Evolutionary conservation across 2,113 vertebrate species (phyloP).

Genomic region (Erinaceus europaeus): DNA sequence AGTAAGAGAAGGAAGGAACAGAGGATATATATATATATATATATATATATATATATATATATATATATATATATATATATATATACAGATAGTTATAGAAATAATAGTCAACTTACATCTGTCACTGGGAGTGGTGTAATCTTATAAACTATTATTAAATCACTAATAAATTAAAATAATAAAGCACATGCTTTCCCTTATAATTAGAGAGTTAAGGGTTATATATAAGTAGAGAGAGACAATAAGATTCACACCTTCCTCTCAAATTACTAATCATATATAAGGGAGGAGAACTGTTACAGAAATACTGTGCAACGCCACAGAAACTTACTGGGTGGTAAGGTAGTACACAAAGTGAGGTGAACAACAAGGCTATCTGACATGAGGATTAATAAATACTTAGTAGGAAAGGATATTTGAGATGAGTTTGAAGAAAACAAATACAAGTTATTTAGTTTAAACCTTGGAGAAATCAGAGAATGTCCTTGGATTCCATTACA

Average conservation of each 20-base stretch:
- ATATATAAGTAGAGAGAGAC: not conserved
- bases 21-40: too few species aligned
- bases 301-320: not conserved
- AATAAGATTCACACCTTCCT: not conserved
- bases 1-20: too few species aligned
- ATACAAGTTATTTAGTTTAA: not conserved
- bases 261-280: not conserved
- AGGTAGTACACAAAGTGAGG: not conserved
- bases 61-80: too few species aligned
- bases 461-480: fast-evolving
- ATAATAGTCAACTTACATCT: too few species aligned
- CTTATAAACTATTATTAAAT: too few species aligned
- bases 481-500: not conserved
- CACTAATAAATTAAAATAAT: too few species aligned
- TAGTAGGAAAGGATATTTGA: not conserved
- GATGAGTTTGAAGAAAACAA: not conserved
- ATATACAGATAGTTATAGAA: too few species aligned
- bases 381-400: too few species aligned
- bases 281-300: not conserved
- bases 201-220: not conserved
- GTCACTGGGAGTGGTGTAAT: too few species aligned
- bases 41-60: too few species aligned
- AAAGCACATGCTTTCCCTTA: too few species aligned
- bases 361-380: too few species aligned
- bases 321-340: not conserved